Evolutionary conservation across 2,113 vertebrate species (phyloP).

Genomic region (Athene cunicularia): DNA sequence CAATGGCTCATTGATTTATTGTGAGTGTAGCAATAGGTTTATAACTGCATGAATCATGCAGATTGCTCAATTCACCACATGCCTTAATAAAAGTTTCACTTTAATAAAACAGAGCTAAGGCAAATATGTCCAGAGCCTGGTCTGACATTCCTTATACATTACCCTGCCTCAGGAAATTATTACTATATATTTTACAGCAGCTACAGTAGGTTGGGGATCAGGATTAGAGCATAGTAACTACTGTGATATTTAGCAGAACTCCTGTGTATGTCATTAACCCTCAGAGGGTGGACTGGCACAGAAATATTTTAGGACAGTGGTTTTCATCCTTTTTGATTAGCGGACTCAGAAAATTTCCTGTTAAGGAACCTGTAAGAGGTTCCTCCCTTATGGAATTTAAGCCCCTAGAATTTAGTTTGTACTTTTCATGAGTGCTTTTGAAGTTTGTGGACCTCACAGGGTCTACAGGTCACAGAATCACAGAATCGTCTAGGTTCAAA

Average conservation of each 20-base stretch:
- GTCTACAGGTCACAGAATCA: background rate
- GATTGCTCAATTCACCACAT: conserved; percentile 84
- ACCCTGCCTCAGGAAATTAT: conserved; percentile 87
- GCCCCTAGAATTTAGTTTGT: background rate
- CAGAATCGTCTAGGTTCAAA: too few relatives aligned
- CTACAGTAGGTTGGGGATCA: conserved; percentile 81
- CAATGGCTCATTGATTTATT: conserved; percentile 82
- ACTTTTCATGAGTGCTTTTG: background rate
- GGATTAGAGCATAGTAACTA: conserved; percentile 85
- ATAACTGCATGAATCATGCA: conserved; percentile 82
- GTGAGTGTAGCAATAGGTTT: conserved; percentile 78
- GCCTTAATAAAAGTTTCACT: conserved; percentile 87
- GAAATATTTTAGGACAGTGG: background rate
- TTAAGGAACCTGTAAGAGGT: background rate
- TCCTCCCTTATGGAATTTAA: background rate
- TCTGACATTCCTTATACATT: conserved; percentile 87
- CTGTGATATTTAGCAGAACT: conserved; percentile 84
- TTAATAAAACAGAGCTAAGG: conserved; percentile 84
- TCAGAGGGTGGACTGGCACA: conserved; percentile 35
- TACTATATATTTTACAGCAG: conserved; percentile 87
- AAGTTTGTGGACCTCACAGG: background rate
- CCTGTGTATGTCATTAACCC: conserved; percentile 73
- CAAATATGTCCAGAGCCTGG: conserved; percentile 81
- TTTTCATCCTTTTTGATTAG: background rate
- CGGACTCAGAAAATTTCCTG: background rate